Evolutionary conservation across 2,888 invertebrate genomes (phyloP), one percentile per base, ranked within the genome.

Genomic region (Xestia sexstrigata): DNA sequence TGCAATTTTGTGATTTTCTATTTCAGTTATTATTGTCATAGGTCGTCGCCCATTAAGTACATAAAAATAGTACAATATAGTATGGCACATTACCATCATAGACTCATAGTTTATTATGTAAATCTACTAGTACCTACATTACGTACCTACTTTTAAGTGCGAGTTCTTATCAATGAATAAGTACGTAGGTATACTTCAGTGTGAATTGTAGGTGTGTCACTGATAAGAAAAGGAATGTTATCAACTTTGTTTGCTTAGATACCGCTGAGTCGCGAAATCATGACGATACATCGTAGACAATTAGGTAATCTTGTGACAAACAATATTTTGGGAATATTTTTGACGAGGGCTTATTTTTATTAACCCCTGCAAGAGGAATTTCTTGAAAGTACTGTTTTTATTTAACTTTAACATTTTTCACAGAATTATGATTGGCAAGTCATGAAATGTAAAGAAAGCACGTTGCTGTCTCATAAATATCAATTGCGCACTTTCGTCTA

Each of bases 131-230:
- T 65, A 42, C 39, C 39, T 42, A 42, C 42, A 17, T 8, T 65
- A n/a, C 20, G 8, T 30, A 60, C 42, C 26, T 47, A 67, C 3
- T 72, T 39, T 62, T 11, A 8, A 63, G 62, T 67, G 35, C 49
- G 63, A 72, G 71, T 55, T 47, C 17, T 76, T 70, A 71, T 71
- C 76, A 72, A 70, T 72, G 79, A 49, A 26, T 8, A n/a, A n/a
- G n/a, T n/a, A 42, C 65, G n/a, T 35, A 30, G 35, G 49, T 55
- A 79, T 63, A 26, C 23, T 79, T 42, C 58, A 47, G 49, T 45
- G 66, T 42, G 52, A 78, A 63, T 70, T 60, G 76, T 68, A 79
- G 86, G 86, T 84, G 87, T 86, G 85, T 85, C 84, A 67, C 62
- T 75, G 85, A 86, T 85, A 85, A 78, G 74, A 69, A 72, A 49